A percentile compares a stretch with the other conserved stretches of the same genome.
Conservation (phyloP, 2,797 vertebrate species). For the Triplophysa bombifrons region DNA sequence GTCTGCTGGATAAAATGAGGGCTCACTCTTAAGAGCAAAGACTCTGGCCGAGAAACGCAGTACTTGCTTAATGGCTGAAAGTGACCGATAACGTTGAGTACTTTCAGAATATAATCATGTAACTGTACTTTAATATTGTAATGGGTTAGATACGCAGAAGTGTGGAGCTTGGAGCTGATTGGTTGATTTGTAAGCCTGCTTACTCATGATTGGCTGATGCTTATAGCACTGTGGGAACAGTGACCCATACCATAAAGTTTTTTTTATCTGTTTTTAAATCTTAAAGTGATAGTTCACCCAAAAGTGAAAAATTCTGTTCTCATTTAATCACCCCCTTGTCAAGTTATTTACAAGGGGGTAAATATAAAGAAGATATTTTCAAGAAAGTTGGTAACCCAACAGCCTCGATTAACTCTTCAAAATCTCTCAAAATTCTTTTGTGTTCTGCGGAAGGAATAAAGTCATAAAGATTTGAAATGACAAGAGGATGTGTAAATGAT, state of each 20-base stretch:
- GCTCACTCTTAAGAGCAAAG: slow-evolving; percentile 21
- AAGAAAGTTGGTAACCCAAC: too few relatives aligned
- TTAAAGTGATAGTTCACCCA: too few relatives aligned
- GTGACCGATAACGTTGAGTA: slow-evolving; percentile 7
- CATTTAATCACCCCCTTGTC: too few relatives aligned
- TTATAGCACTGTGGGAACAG: neutral
- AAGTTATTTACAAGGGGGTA: too few relatives aligned
- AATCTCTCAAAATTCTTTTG: too few relatives aligned
- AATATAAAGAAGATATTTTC: too few relatives aligned
- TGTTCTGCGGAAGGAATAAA: too few relatives aligned
- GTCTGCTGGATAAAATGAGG: slow-evolving; percentile 33
- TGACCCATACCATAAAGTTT: too few relatives aligned
- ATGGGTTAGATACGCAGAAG: neutral
- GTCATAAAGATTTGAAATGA: too few relatives aligned
- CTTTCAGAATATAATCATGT: neutral
- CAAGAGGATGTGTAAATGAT: neutral
- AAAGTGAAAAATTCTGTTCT: too few relatives aligned
- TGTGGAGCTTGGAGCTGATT: neutral
- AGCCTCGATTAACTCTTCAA: too few relatives aligned
- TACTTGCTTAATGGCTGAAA: slow-evolving; percentile 13
- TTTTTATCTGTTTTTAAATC: too few relatives aligned
- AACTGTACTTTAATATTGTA: slow-evolving; percentile 2
- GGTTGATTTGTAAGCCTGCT: neutral
- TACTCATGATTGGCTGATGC: neutral
- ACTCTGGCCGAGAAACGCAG: neutral